A percentile compares a stretch with the other conserved stretches of the same genome.
Conservation (phyloP, 2,797 vertebrate species). For the Passerculus sandwichensis region DNA sequence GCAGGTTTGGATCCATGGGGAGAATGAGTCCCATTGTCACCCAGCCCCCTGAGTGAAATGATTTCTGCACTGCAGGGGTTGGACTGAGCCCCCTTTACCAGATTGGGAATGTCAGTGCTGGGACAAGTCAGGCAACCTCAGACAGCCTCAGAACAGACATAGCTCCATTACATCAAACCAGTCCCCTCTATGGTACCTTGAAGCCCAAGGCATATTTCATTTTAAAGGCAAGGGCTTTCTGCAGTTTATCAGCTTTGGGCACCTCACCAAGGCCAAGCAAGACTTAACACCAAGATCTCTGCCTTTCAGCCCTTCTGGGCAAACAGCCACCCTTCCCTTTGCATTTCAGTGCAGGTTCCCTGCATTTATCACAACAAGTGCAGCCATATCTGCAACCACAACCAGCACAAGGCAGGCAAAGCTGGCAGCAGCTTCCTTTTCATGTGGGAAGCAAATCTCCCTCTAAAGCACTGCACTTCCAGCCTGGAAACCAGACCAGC, state of each 20-base stretch:
- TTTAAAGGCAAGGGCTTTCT: neutral
- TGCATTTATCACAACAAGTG: neutral
- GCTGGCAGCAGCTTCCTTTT: neutral
- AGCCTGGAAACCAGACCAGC: neutral
- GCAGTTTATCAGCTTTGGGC: neutral
- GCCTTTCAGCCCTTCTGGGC: neutral
- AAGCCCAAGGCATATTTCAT: neutral
- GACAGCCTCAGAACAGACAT: neutral
- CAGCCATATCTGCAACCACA: neutral
- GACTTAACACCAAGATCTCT: neutral
- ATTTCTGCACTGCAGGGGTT: neutral
- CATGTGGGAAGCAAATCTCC: neutral
- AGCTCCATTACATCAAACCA: neutral
- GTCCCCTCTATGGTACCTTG: neutral
- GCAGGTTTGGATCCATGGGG: neutral
- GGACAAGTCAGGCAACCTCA: neutral
- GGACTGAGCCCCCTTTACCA: neutral
- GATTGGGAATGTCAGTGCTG: neutral
- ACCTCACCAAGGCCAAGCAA: neutral
- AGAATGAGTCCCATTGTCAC: neutral
- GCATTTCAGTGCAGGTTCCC: neutral
- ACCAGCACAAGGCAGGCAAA: rapidly evolving
- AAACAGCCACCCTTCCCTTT: neutral
- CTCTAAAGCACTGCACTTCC: neutral
- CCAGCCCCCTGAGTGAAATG: rapidly evolving